A percentile compares a stretch with the other conserved stretches of the same genome.
Conservation (phyloP, 2,113 vertebrate genomes). For the Chelonoidis abingdonii region DNA sequence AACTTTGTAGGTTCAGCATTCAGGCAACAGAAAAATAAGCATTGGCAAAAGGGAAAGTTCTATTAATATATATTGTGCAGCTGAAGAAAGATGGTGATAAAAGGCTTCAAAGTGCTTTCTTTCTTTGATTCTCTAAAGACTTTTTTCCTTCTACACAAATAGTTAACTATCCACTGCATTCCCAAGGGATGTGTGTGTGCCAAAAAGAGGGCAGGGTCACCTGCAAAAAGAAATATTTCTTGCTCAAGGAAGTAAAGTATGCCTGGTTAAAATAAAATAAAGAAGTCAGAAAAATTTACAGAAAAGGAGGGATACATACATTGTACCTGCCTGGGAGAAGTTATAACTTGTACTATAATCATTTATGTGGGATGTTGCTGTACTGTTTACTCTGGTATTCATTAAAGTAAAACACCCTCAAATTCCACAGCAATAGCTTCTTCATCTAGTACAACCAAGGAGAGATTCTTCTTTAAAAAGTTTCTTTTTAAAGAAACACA, state of each 20-base stretch:
- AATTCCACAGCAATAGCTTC: constrained; percentile 19
- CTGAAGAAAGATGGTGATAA: background rate
- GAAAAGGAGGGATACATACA: constrained; percentile 9
- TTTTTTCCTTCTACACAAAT: constrained; percentile 22
- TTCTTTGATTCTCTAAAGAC: background rate
- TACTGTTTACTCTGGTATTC: constrained; percentile 45
- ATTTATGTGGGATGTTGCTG: constrained; percentile 56
- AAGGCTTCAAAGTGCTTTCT: background rate
- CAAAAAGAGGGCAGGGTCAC: constrained; percentile 36
- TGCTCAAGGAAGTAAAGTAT: constrained; percentile 18
- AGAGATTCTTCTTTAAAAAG: background rate
- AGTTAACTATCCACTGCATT: constrained; percentile 24
- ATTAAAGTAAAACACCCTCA: constrained; percentile 40
- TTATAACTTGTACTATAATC: constrained; percentile 56
- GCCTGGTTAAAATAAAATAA: constrained; percentile 35
- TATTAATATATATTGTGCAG: background rate
- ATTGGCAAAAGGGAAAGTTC: background rate
- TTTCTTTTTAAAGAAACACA: background rate
- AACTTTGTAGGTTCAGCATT: background rate
- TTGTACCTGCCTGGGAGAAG: constrained; percentile 33
- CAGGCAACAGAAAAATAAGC: background rate
- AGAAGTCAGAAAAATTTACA: constrained; percentile 32
- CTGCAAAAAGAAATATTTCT: constrained; percentile 45
- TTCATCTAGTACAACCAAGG: background rate
- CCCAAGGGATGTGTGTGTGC: background rate